Evolutionary conservation across 1,140 invertebrate species (phyloP), one percentile per base, ranked within the genome.

Genomic region (Bombus polaris): DNA sequence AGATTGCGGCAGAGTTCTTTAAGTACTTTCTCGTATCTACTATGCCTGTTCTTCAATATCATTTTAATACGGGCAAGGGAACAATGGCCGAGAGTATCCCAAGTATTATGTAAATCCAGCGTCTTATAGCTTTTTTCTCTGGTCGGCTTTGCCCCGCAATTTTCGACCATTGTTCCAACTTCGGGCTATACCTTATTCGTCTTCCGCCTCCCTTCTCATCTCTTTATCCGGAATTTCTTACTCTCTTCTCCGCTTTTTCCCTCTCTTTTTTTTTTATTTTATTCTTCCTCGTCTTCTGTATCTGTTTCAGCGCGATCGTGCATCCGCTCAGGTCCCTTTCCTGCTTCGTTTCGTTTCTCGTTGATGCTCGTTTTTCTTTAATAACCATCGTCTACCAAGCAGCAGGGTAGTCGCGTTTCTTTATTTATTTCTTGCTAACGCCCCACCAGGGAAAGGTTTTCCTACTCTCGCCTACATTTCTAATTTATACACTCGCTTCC

Each of bases 131-230:
- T 70, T 80, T 83, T 76, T 53, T 66, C 71, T 80, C n/a, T 12
- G 47, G 28, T 47, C 65, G 65, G 88, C 86, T 90, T 90, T 35
- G 74, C 75, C 39, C 70, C 59, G 79, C 80, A 91, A 91, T 91
- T 90, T 90, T 90, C 81, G 87, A 79, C 89, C 87, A 91, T 90
- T 91, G 87, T 91, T 90, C 73, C 86, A 66, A 25, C 86, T 70
- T 75, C 66, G 71, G 88, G 78, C 35, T 35, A 70, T 25, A 77
- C 71, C 57, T 66, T 57, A 44, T 32, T 62, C 79, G n/a, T 80
- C 87, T 80, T 88, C 88, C 76, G 72, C 25, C 73, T 82, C 68
- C 66, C n/a, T 62, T 77, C 70, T 53, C 70, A 15, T 78, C 32
- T n/a, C 25, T 37, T 68, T 42, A 32, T 22, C 18, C 59, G 22